phyloP scores from a whole-genome alignment of 2,888 invertebrate species.

The Micoletzkya japonica region DNA sequence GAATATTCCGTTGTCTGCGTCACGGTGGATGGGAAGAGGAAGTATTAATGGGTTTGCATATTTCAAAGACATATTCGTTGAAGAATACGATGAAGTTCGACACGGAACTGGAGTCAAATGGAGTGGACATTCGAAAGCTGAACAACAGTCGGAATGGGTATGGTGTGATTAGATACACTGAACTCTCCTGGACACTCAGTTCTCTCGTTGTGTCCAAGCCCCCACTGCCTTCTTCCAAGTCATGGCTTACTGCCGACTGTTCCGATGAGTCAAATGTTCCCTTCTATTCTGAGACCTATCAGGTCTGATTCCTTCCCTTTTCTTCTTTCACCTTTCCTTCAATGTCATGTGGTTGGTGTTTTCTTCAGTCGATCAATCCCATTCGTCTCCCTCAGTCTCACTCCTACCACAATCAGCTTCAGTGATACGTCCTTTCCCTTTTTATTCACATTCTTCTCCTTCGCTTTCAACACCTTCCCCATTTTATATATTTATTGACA shows the following conservation, averaged over 20 bases:
- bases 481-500: neutral
- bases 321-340: neutral
- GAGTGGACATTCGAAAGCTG: neutral
- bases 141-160: conserved; percentile 17
- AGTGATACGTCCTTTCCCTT: neutral
- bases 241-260: conserved; percentile 13
- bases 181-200: neutral
- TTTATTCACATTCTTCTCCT: neutral
- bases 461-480: neutral
- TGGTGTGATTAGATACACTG: neutral
- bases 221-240: conserved; percentile 8
- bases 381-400: neutral
- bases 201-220: no score
- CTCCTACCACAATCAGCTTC: neutral
- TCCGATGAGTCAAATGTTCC: conserved; percentile 18
- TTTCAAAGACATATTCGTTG: neutral
- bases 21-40: conserved; percentile 16
- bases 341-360: neutral
- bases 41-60: neutral
- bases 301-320: conserved; percentile 26
- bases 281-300: conserved; percentile 31
- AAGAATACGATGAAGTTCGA: conserved; percentile 23
- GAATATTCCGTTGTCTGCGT: conserved; percentile 24
- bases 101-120: conserved; percentile 23
- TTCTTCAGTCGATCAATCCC: conserved; percentile 15